Conservation (phyloP, 2,888 invertebrate species). For the Ennomos quercinarius region DNA sequence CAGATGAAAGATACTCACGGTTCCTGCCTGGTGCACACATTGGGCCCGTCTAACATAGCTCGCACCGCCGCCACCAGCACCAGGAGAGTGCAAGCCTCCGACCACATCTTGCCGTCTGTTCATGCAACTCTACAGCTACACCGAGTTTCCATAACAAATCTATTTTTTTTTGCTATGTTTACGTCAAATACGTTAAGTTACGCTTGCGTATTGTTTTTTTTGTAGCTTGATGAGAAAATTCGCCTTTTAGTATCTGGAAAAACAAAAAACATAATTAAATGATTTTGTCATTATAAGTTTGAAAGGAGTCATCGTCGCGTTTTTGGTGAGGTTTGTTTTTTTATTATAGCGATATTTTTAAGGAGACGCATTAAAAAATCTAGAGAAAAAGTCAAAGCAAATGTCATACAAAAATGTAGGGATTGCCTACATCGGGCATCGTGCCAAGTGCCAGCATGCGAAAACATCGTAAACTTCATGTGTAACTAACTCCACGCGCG, state of each 20-base stretch:
- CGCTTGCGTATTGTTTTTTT: constrained; percentile 40
- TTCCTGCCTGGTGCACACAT: constrained; percentile 91
- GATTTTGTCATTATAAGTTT: background rate
- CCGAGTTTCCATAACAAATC: constrained; percentile 73
- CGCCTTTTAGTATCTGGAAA: constrained; percentile 28
- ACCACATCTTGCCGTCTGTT: constrained; percentile 67
- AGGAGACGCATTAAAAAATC: background rate
- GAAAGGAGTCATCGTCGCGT: too few species aligned
- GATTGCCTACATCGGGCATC: constrained; percentile 9
- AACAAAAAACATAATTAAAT: constrained; percentile 8
- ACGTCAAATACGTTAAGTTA: constrained; percentile 62
- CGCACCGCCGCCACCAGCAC: constrained; percentile 54
- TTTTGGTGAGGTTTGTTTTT: too few species aligned
- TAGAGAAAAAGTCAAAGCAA: background rate
- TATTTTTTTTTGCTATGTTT: constrained; percentile 64
- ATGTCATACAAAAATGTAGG: background rate
- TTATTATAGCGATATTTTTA: background rate
- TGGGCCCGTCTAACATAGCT: constrained; percentile 88
- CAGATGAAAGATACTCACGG: constrained; percentile 46
- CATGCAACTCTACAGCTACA: constrained; percentile 52
- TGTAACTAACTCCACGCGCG: background rate
- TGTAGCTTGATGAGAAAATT: constrained; percentile 28
- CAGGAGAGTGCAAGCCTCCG: constrained; percentile 56
- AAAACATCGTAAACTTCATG: constrained; percentile 18
- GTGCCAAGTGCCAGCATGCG: constrained; percentile 21